These are phyloP conservation scores for Trichechus manatus DNA, from an alignment of 2,113 vertebrate genomes.

Conservation along the genomic window DNA sequence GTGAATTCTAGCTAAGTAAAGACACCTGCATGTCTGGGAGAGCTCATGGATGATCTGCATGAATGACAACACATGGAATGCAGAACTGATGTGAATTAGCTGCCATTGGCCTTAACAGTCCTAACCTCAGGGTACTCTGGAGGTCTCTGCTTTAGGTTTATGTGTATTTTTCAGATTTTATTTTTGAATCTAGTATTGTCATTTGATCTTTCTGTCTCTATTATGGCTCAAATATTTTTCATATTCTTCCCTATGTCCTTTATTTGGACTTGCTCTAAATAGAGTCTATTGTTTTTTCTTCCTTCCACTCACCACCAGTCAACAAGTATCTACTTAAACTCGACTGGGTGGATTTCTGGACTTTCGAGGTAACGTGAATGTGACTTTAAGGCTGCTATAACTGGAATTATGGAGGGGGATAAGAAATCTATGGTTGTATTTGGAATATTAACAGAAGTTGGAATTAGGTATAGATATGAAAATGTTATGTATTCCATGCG, in stretches of 20 bases:
- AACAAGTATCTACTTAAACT: neutral
- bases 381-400: neutral
- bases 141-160: neutral
- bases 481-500: neutral
- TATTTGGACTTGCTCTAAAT: neutral
- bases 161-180: neutral
- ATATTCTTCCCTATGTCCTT: neutral
- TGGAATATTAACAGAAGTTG: slow-evolving; percentile 8
- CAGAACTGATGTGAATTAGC: slow-evolving; percentile 56
- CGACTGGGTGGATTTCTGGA: neutral
- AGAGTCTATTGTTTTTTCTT: neutral
- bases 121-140: neutral
- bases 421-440: neutral
- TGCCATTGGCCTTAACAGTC: neutral
- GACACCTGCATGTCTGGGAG: slow-evolving; percentile 57
- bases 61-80: neutral
- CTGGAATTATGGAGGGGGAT: neutral
- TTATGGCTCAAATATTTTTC: neutral
- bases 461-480: neutral
- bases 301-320: neutral
- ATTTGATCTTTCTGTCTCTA: neutral
- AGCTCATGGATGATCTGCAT: neutral
- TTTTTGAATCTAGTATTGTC: slow-evolving; percentile 32
- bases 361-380: slow-evolving; percentile 9
- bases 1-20: slow-evolving; percentile 66